These are phyloP conservation scores for Bos taurus DNA, from an alignment of 2,113 vertebrate genomes.

Conservation along the genomic window DNA sequence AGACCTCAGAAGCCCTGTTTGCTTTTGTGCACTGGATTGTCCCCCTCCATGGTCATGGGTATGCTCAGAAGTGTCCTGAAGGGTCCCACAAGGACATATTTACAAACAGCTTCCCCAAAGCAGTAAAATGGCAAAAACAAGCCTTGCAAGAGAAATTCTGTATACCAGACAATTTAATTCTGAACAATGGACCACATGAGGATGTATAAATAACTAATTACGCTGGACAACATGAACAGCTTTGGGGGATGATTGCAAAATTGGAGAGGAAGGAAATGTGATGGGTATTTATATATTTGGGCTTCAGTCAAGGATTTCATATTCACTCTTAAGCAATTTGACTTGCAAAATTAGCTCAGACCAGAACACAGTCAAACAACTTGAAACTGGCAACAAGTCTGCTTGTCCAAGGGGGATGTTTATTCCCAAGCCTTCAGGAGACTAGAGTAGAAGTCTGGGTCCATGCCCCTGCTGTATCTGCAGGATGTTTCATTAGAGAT, in stretches of 20 bases:
- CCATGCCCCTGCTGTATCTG: not conserved
- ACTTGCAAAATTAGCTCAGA: constrained; percentile 73
- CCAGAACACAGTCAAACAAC: constrained; percentile 63
- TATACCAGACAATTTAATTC: constrained; percentile 68
- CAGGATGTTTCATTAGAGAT: not conserved
- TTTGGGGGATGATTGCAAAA: constrained; percentile 74
- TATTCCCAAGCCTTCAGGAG: not conserved
- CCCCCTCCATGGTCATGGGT: not conserved
- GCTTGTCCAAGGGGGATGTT: not conserved
- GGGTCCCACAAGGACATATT: constrained; percentile 63
- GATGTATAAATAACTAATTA: constrained; percentile 74
- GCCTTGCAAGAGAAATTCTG: constrained; percentile 59
- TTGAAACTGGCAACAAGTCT: constrained; percentile 50
- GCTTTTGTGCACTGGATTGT: not conserved
- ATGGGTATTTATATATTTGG: constrained; percentile 75
- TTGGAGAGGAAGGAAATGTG: constrained; percentile 74
- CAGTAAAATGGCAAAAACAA: constrained; percentile 63
- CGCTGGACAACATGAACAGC: constrained; percentile 67
- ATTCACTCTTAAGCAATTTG: constrained; percentile 75
- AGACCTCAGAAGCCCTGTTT: not conserved
- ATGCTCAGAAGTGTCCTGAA: not conserved
- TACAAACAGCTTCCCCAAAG: constrained; percentile 67
- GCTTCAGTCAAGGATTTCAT: constrained; percentile 74
- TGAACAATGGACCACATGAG: constrained; percentile 69
- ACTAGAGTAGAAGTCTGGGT: not conserved